These are phyloP conservation scores for Neoniphon sammara DNA, from an alignment of 2,797 vertebrate genomes.

Conservation along the genomic window DNA sequence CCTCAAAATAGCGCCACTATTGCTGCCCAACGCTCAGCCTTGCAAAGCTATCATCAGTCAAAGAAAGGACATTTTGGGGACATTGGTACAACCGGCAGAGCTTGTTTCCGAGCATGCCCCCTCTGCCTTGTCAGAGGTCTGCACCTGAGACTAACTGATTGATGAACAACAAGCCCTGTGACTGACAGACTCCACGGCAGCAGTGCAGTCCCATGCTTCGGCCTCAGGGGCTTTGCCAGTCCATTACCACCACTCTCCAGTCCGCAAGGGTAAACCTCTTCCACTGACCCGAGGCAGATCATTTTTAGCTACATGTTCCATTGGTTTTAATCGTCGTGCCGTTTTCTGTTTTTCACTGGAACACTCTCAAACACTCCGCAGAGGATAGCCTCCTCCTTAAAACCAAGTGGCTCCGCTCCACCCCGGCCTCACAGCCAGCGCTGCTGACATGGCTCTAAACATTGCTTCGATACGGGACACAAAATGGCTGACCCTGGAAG, in stretches of 20 bases:
- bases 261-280: slow-evolving; percentile 61
- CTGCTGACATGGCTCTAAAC: slow-evolving; percentile 92
- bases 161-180: slow-evolving; percentile 81
- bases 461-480: slow-evolving; percentile 95
- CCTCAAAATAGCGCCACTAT: slow-evolving; percentile 78
- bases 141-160: slow-evolving; percentile 83
- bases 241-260: slow-evolving; percentile 62
- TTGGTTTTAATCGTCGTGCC: slow-evolving; percentile 48
- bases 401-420: slow-evolving; percentile 56
- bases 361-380: slow-evolving; percentile 33
- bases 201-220: slow-evolving; percentile 69
- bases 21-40: slow-evolving; percentile 23
- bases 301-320: slow-evolving; percentile 55
- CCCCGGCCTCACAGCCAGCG: slow-evolving; percentile 43
- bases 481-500: slow-evolving; percentile 98
- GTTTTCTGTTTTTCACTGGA: slow-evolving; percentile 46
- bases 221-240: slow-evolving; percentile 70
- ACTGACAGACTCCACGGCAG: slow-evolving; percentile 68
- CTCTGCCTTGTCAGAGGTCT: slow-evolving; percentile 78
- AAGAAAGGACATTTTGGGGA: slow-evolving; percentile 70
- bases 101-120: slow-evolving; percentile 80
- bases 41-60: slow-evolving; percentile 63
- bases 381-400: slow-evolving; percentile 50
- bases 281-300: slow-evolving; percentile 60
- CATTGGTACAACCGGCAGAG: slow-evolving; percentile 69